Conservation (phyloP, 2,797 vertebrate species). For the Pseudochirops corinnae region DNA sequence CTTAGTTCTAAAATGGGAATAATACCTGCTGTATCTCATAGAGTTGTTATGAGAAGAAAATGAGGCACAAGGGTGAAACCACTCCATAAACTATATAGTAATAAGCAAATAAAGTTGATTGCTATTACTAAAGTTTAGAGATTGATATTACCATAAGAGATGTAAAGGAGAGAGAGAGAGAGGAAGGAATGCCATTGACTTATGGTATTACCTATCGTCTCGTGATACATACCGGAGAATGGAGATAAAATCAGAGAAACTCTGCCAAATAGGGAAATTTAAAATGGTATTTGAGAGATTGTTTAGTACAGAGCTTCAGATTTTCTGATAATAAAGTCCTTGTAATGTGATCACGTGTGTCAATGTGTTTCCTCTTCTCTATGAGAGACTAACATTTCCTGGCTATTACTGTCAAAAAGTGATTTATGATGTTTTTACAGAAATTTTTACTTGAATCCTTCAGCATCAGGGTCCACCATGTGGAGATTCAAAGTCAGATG, state of each 20-base stretch:
- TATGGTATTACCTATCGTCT: neutral
- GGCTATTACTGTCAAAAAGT: neutral
- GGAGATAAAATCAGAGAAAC: conserved; percentile 10
- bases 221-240: conserved; percentile 12
- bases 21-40: conserved; percentile 1
- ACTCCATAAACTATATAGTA: neutral
- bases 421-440: neutral
- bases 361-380: neutral
- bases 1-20: conserved; percentile 33
- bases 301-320: neutral
- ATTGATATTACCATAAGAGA: neutral
- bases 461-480: neutral
- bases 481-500: neutral
- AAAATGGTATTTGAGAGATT: neutral
- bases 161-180: neutral
- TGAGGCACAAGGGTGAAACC: neutral
- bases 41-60: neutral
- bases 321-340: neutral
- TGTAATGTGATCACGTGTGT: neutral
- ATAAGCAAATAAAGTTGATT: neutral
- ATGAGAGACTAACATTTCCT: neutral
- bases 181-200: conserved; percentile 8
- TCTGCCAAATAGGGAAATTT: neutral
- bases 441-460: neutral
- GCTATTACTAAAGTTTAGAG: neutral